Evolutionary conservation across 2,113 vertebrate species (phyloP).

Genomic region (Periophthalmodon schlosseri): DNA sequence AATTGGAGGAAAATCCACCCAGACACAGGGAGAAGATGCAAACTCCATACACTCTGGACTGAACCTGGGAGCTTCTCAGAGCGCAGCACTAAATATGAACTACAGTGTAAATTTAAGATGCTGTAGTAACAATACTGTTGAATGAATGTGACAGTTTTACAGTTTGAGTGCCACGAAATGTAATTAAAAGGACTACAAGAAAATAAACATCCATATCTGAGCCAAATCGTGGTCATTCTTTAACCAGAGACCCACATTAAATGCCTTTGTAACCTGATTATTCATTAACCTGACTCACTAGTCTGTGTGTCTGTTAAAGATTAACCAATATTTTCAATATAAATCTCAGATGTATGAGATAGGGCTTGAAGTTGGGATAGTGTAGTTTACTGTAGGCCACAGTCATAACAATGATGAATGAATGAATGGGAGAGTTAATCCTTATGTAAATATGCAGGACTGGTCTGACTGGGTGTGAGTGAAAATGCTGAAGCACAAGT

Average conservation of each 20-base stretch:
- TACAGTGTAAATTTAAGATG: neutral
- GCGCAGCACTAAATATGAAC: no score
- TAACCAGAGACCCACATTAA: neutral
- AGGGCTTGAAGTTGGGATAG: neutral
- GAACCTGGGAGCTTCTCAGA: no score
- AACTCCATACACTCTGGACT: no score
- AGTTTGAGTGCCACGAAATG: neutral
- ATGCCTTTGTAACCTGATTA: neutral
- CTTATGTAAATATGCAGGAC: neutral
- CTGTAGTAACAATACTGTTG: neutral
- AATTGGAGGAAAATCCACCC: no score
- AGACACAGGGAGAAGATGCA: no score
- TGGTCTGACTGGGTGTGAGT: neutral
- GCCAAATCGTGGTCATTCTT: neutral
- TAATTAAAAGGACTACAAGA: neutral
- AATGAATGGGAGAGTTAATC: neutral
- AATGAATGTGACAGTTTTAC: neutral
- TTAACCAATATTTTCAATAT: no score
- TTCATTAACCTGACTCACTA: neutral
- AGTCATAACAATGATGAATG: neutral
- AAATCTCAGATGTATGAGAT: neutral
- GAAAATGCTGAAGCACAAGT: conserved; percentile 14
- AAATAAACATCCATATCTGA: neutral
- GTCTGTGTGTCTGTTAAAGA: neutral
- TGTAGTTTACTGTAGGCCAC: neutral